phyloP scores from a whole-genome alignment of 2,888 invertebrate species.

The Empis stercorea region DNA sequence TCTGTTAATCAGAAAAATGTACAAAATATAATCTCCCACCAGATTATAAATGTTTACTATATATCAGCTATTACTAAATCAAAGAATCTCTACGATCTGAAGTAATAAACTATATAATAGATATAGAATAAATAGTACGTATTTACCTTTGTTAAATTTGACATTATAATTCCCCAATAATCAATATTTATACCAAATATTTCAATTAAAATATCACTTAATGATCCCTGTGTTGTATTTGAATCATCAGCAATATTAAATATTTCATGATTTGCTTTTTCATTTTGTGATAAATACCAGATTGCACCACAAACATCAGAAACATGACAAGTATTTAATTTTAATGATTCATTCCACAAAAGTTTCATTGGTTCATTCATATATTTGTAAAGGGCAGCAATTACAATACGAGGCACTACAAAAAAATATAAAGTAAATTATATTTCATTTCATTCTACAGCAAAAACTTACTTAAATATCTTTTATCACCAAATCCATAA shows the following conservation, averaged over 20 bases:
- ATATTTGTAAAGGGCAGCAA: slow-evolving; percentile 80
- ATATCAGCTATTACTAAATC: too few species aligned
- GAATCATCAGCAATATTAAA: slow-evolving; percentile 78
- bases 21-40: too few species aligned
- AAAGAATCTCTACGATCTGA: too few species aligned
- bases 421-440: too few species aligned
- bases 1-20: too few species aligned
- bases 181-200: slow-evolving; percentile 78
- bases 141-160: slow-evolving; percentile 64
- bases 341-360: slow-evolving; percentile 73
- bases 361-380: slow-evolving; percentile 83
- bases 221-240: slow-evolving; percentile 70
- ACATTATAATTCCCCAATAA: slow-evolving; percentile 72
- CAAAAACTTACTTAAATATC: slow-evolving; percentile 58
- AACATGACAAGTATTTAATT: slow-evolving; percentile 80
- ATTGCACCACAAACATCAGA: slow-evolving; percentile 70
- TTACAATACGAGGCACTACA: slow-evolving; percentile 69
- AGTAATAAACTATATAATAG: too few species aligned
- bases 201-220: slow-evolving; percentile 66
- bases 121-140: too few species aligned
- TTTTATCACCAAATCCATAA: slow-evolving; percentile 73
- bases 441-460: too few species aligned
- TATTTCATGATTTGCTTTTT: slow-evolving; percentile 44
- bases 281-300: slow-evolving; percentile 51
- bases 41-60: too few species aligned